These are phyloP conservation scores for Seriola aureovittata DNA, from an alignment of 2,113 vertebrate species.

Conservation along the genomic window DNA sequence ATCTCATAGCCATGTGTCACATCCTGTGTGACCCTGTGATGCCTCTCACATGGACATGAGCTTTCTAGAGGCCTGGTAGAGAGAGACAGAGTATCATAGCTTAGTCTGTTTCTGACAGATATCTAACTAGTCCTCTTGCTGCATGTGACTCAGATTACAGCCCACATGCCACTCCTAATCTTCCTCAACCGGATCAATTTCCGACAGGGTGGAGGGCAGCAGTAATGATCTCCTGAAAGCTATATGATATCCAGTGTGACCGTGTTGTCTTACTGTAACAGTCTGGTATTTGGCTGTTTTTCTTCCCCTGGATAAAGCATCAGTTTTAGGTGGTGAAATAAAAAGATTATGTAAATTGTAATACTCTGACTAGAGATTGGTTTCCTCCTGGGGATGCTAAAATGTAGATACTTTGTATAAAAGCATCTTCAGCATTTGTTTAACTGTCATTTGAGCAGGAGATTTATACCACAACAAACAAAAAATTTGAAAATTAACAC, in stretches of 20 bases:
- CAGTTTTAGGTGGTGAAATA: neutral
- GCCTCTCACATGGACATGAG: neutral
- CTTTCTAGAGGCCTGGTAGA: neutral
- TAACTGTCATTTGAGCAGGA: neutral
- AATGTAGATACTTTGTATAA: neutral
- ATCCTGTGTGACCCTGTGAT: neutral
- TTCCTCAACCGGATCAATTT: slow-evolving; percentile 74
- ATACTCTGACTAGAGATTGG: neutral
- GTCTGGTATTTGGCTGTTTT: neutral
- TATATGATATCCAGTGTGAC: slow-evolving; percentile 50
- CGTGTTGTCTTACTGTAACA: slow-evolving; percentile 36
- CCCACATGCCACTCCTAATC: slow-evolving; percentile 74
- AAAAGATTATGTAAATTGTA: neutral
- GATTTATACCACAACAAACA: neutral
- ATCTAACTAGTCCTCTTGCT: slow-evolving; percentile 57
- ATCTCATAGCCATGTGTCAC: neutral
- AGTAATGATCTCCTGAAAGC: slow-evolving; percentile 55
- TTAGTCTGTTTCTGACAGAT: slow-evolving; percentile 55
- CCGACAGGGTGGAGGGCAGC: slow-evolving; percentile 58
- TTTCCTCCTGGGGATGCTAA: neutral
- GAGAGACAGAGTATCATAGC: slow-evolving; percentile 34
- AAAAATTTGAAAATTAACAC: neutral
- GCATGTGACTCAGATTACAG: slow-evolving; percentile 81
- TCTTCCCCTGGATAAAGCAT: neutral
- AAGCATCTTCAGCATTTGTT: neutral